A percentile compares a stretch with the other conserved stretches of the same genome.
These are phyloP conservation scores for Aricia agestis DNA, from an alignment of 1,140 invertebrate species.

Conservation along the genomic window DNA sequence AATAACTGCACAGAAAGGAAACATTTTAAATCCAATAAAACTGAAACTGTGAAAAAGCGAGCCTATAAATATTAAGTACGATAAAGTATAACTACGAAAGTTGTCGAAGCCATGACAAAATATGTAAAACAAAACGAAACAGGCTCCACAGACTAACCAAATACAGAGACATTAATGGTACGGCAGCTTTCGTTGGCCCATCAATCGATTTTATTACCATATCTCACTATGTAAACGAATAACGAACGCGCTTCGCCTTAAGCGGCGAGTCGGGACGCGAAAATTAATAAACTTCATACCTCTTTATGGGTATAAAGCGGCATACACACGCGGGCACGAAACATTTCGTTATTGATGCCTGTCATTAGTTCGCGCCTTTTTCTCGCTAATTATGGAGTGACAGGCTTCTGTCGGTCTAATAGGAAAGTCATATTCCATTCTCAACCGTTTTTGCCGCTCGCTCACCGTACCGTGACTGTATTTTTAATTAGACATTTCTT, in stretches of 20 bases:
- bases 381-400: slow-evolving; percentile 28
- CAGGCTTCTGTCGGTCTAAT: slow-evolving; percentile 18
- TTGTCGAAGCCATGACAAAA: slow-evolving; percentile 12
- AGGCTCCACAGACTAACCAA: slow-evolving; percentile 9
- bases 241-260: slow-evolving; percentile 5
- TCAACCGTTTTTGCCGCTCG: slow-evolving; percentile 33
- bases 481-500: slow-evolving; percentile 44
- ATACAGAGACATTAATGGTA: slow-evolving; percentile 16
- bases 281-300: slow-evolving; percentile 18
- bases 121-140: slow-evolving; percentile 13
- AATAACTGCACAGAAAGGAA: neutral
- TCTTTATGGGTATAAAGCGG: slow-evolving; percentile 14
- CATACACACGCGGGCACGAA: neutral
- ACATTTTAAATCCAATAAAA: neutral
- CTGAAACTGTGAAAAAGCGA: neutral
- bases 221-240: slow-evolving; percentile 10
- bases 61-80: slow-evolving; percentile 8
- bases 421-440: slow-evolving; percentile 23
- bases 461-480: slow-evolving; percentile 32
- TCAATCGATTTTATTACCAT: slow-evolving; percentile 12
- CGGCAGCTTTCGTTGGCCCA: slow-evolving; percentile 3
- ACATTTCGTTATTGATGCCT: slow-evolving; percentile 30
- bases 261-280: slow-evolving; percentile 14
- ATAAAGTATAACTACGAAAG: neutral
- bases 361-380: slow-evolving; percentile 46